These are phyloP conservation scores for Drosophila navojoa DNA, from an alignment of 1,140 invertebrate genomes.

Conservation along the genomic window DNA sequence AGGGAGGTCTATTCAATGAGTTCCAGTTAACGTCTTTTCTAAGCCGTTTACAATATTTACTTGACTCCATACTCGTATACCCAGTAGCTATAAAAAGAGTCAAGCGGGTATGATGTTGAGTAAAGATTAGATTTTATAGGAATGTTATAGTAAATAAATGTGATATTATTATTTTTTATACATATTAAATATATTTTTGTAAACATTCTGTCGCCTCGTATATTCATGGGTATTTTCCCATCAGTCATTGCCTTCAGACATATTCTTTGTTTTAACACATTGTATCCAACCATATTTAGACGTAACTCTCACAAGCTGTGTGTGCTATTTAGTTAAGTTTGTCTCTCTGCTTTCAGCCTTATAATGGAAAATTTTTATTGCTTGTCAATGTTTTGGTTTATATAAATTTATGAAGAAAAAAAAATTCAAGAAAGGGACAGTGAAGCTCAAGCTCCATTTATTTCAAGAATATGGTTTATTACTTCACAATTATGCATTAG, in stretches of 20 bases:
- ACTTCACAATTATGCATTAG: slow-evolving; percentile 1
- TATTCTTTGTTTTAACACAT: slow-evolving; percentile 50
- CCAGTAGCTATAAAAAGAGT: slow-evolving; percentile 9
- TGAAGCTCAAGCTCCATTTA: background rate
- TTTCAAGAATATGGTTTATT: slow-evolving; percentile 7
- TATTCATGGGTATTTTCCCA: background rate
- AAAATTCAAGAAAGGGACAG: no score
- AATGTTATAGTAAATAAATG: no score
- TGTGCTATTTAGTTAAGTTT: slow-evolving; percentile 70
- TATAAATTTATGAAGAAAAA: slow-evolving; percentile 3
- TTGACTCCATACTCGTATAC: slow-evolving; percentile 21
- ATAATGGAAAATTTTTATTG: slow-evolving; percentile 63
- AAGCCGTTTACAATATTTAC: slow-evolving; percentile 61
- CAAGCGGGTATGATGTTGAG: no score
- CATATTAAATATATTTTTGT: background rate
- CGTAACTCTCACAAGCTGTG: slow-evolving; percentile 58
- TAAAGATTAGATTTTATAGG: no score
- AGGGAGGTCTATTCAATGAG: slow-evolving; percentile 24
- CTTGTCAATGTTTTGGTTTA: slow-evolving; percentile 46
- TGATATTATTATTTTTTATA: no score
- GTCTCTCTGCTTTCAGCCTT: slow-evolving; percentile 33
- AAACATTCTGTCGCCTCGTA: background rate
- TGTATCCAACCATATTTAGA: slow-evolving; percentile 72
- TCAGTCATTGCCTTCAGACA: background rate
- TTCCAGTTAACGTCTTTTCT: slow-evolving; percentile 32